phyloP scores from a whole-genome alignment of 2,113 vertebrate genomes.

The Gymnarchus niloticus region DNA sequence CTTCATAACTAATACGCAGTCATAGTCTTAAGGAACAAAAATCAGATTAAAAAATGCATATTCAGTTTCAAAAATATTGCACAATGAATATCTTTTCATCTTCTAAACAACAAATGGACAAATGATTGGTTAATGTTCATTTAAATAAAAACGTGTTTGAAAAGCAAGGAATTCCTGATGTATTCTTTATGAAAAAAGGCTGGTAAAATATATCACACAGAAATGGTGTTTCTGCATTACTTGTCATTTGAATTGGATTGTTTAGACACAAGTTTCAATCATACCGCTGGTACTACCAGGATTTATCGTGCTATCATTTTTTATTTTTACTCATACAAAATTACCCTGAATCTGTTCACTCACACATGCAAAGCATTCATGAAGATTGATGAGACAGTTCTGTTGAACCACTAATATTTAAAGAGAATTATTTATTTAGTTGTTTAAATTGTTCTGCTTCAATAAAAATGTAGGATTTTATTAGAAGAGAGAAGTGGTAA shows the following conservation, averaged over 20 bases:
- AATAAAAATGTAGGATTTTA: neutral
- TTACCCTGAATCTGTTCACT: neutral
- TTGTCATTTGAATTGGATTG: neutral
- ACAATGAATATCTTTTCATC: neutral
- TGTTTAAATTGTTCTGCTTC: neutral
- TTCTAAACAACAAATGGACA: neutral
- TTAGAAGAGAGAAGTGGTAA: neutral
- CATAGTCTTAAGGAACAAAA: neutral
- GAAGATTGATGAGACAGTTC: neutral
- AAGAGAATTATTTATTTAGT: neutral
- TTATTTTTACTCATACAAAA: neutral
- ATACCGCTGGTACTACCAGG: neutral
- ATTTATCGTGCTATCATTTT: neutral
- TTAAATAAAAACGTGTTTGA: neutral
- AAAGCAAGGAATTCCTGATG: neutral
- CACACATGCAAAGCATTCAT: neutral
- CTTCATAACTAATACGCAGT: neutral
- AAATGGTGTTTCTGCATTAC: neutral
- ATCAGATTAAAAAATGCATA: neutral
- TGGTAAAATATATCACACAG: neutral
- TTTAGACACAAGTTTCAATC: neutral
- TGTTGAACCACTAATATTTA: neutral
- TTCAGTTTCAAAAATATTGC: neutral
- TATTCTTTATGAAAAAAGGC: neutral
- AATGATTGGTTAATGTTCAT: neutral